Conservation (phyloP, 2,888 invertebrate species). For the Doris montereyensis region DNA sequence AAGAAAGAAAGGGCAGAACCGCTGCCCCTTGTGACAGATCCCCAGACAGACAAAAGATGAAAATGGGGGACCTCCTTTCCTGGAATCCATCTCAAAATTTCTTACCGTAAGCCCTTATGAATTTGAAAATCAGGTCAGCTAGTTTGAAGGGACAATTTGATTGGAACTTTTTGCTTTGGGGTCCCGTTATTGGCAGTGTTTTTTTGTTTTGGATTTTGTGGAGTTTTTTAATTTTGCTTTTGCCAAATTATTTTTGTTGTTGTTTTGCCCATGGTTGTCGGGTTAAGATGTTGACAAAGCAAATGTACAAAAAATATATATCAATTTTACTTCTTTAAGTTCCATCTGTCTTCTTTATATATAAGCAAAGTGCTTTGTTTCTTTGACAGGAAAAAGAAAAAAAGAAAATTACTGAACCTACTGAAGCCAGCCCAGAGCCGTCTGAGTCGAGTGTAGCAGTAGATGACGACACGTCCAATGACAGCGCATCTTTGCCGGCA, state of each 20-base stretch:
- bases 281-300: too few species aligned
- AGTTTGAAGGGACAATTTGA: too few species aligned
- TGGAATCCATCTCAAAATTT: constrained; percentile 82
- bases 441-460: not conserved
- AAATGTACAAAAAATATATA: too few species aligned
- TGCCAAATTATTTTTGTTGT: not conserved
- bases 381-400: constrained; percentile 37
- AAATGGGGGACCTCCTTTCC: constrained; percentile 93
- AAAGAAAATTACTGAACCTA: not conserved
- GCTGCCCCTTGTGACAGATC: constrained; percentile 53
- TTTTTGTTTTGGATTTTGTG: not conserved
- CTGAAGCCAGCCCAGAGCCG: not conserved
- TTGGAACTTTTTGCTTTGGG: not conserved
- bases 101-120: constrained; percentile 58
- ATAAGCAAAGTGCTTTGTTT: not conserved
- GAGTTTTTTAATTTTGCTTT: not conserved
- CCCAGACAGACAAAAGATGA: constrained; percentile 76
- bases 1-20: constrained; percentile 70
- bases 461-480: constrained; percentile 46
- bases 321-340: too few species aligned
- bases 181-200: not conserved
- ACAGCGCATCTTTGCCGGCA: constrained; percentile 57
- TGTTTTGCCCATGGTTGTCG: too few species aligned
- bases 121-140: not conserved
- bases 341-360: too few species aligned